Base-by-base conservation (phyloP, 2,797 vertebrate species). In the Thunnus albacares region DNA sequence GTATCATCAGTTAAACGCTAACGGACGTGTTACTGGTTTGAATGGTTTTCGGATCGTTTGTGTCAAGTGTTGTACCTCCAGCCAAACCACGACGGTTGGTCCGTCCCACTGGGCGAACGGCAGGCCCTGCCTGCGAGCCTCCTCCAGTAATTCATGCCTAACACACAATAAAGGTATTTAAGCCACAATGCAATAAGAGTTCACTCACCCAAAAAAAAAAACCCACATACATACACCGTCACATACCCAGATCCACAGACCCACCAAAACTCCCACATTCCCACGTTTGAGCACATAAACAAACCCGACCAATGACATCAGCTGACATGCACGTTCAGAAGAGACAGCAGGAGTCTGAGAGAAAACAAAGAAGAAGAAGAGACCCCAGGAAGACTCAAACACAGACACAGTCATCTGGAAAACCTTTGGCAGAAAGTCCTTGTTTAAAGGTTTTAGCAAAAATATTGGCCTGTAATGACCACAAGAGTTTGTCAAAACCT, bases 41-140 rank as follows among this genome's bases (percentile, higher is more conserved):
- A 71, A 45, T 8, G 22, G 45, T 52, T 18, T 30, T 67, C 33
- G 11, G n/a, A 55, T 55, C 13, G 45, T 6, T 1, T 11, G 30
- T 45, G 61, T 69, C 2, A 8, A 24, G n/a, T 15, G 43, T 35
- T 75, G 71, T 93, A 99, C 98, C 97, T 99, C 98, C 68, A 99
- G 87, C 98, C 98, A 99, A 15, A 97, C 97, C 9, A 99, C 98
- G 0, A 99, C 98, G 0, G 98, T 99, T 0, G 98, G 98, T 2
- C 98, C 98, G 1, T 99, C 98, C 98, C 98, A 99, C 77, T 98
- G 98, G 0, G 98, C 98, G 18, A 99, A 99, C 0, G 98, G 98
- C 18, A 99, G 93, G 22, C 97, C 97, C 91, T 97, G 98, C 83
- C 96, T 93, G 66, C 98, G 97, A 67, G 98, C 98, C 78, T 99